Evolutionary conservation across 2,113 vertebrate species (phyloP), one percentile per base, ranked within the genome.

Genomic region (Rallus limicola): DNA sequence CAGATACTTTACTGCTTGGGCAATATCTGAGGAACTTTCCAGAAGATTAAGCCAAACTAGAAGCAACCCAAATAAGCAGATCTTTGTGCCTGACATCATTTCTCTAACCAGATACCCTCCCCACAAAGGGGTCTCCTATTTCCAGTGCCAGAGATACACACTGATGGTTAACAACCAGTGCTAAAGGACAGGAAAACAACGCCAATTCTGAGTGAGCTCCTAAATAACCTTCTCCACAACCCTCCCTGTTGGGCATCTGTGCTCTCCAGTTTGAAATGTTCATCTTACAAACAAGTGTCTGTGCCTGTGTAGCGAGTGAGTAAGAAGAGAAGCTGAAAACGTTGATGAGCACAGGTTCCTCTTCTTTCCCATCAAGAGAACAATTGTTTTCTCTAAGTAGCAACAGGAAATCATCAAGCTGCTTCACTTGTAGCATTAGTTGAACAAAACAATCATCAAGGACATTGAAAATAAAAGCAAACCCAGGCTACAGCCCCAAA

Each of bases 201-300:
- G 29, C 6, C 9, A 96, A 36, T 34, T 42, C 28, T 31, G 15
- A 69, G 52, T 3, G 28, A 90, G 23, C 21, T 17, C 46, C 16
- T 53, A 31, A 63, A 44, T 16, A n/a, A 20, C 53, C 23, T 59
- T 26, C 71, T 24, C 60, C 53, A 53, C 53, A 82, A 17, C 12
- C 50, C 28, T 14, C 31, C 36, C 28, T n/a, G 1, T 16, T 3
- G 33, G 26, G n/a, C 44, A 64, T 25, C n/a, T 52, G 68, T 24
- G 64, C 52, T 70, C 34, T 44, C 48, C 65, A n/a, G 50, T 4
- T 33, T 56, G 55, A 79, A 56, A 64, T 31, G 11, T 40, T 13
- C 13, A 46, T 34, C 0, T 0, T 24, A 13, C 2, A 58, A 12
- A n/a, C 36, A 80, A 68, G 26, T 0, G 0, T 4, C 9, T 1